Base-by-base conservation (phyloP, 2,113 vertebrate species). In the Aptenodytes patagonicus region DNA sequence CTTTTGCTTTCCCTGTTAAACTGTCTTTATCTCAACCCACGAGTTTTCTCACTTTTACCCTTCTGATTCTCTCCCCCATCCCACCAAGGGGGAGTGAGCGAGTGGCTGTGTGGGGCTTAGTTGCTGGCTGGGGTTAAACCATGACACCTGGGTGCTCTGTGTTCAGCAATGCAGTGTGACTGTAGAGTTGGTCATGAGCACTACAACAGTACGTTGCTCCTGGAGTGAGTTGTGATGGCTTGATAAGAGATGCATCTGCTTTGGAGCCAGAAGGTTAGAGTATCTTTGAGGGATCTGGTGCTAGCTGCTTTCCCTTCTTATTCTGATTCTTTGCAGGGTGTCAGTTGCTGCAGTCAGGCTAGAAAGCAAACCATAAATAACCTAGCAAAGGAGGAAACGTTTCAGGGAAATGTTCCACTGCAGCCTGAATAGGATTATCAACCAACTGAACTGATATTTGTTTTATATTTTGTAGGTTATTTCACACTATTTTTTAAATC, bases 311-410 rank as follows among this genome's bases (percentile, higher is more conserved):
- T 64, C 77, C 55, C 47, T 20, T 58, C 57, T 62, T 36, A 4
- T 44, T 79, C 96, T 34, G 32, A 3, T 51, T 47, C 47, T 47
- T 76, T 17, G 57, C 42, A 36, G 64, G 26, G 60, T 68, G 64
- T 38, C 77, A 46, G 51, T 54, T 96, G 87, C 84, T 87, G 89
- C 77, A 55, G 38, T 64, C 54, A 52, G 81, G 36, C 70, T 89
- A 64, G 84, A 80, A 69, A 94, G 73, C 65, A 91, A 87, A 60
- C 87, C 80, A 77, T 69, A 88, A 95, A 95, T 90, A 93, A 83
- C 68, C 2, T 0, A 42, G 62, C 38, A 83, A 65, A 61, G 44
- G 62, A 76, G 66, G 83, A 92, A 78, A 22, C 0, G 0, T 64
- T 81, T 83, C 52, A 65, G 82, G 57, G 54, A 52, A 57, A 22